Evolutionary conservation across 2,797 vertebrate species (phyloP).

Genomic region (Cynodonichthys magdalenae): DNA sequence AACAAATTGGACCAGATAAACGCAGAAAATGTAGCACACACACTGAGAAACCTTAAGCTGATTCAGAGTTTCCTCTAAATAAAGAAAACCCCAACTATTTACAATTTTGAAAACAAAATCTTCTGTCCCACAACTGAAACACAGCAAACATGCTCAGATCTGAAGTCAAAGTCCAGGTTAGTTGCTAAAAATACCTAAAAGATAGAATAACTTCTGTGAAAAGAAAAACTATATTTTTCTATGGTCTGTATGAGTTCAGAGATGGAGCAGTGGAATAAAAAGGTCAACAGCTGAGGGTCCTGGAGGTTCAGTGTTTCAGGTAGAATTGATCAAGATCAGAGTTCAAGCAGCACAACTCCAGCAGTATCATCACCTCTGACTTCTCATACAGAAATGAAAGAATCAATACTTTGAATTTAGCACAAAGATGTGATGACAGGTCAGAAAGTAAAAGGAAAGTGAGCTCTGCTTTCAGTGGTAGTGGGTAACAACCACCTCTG

Average conservation of each 20-base stretch:
- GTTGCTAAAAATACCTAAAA: not conserved
- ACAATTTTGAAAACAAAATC: not conserved
- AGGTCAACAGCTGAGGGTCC: slow-evolving; percentile 69
- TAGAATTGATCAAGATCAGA: slow-evolving; percentile 58
- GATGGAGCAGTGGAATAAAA: slow-evolving; percentile 17
- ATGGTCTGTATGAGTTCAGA: not conserved
- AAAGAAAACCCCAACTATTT: slow-evolving; percentile 3
- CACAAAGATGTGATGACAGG: not conserved
- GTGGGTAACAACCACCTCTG: slow-evolving; percentile 37
- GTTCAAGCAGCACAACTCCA: slow-evolving; percentile 58
- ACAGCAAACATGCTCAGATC: slow-evolving; percentile 10
- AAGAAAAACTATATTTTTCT: slow-evolving; percentile 6
- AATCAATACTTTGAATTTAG: slow-evolving; percentile 19
- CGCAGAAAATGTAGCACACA: slow-evolving; percentile 15
- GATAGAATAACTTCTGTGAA: slow-evolving; percentile 1
- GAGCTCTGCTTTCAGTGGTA: slow-evolving; percentile 27
- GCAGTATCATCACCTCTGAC: slow-evolving; percentile 48
- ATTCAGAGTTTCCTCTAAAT: not conserved
- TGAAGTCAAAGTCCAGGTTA: not conserved
- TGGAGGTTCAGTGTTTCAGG: slow-evolving; percentile 49
- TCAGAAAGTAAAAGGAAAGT: not conserved
- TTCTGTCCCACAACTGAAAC: not conserved
- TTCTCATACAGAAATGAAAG: slow-evolving; percentile 28
- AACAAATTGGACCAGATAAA: slow-evolving; percentile 27
- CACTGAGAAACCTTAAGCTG: not conserved